Percentiles rank a stretch among this genome's conserved stretches.
Conservation (phyloP, 2,888 invertebrate species). For the Yponomeuta sedellus region DNA sequence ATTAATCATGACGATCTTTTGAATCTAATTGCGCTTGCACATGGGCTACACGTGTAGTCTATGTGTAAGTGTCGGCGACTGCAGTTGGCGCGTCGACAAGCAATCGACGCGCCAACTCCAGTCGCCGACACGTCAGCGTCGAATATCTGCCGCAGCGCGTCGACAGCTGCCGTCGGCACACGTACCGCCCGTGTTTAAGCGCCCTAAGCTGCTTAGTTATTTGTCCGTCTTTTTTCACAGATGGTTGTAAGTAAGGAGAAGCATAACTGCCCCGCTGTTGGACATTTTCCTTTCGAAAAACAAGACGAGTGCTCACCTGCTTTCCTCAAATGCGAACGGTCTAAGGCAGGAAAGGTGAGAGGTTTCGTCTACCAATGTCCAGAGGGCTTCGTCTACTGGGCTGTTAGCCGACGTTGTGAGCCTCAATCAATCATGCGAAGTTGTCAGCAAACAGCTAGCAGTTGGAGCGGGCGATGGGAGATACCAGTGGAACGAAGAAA, state of each 20-base stretch:
- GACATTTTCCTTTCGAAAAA: slow-evolving; percentile 81
- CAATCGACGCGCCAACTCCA: no score
- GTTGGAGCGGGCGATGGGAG: slow-evolving; percentile 71
- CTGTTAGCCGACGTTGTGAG: slow-evolving; percentile 86
- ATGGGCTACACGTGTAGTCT: no score
- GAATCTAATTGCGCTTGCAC: background rate
- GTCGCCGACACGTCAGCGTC: no score
- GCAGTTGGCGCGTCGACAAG: no score
- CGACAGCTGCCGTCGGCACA: no score
- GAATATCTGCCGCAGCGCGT: no score
- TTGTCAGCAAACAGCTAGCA: slow-evolving; percentile 67
- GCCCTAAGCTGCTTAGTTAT: no score
- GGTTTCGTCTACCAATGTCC: slow-evolving; percentile 88
- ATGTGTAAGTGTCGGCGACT: no score
- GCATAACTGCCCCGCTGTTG: slow-evolving; percentile 80
- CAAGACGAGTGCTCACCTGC: slow-evolving; percentile 81
- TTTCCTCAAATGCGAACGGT: slow-evolving; percentile 82
- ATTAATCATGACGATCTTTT: background rate
- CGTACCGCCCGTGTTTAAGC: no score
- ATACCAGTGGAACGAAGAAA: slow-evolving; percentile 75
- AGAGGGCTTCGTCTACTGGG: slow-evolving; percentile 84
- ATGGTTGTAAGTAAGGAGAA: slow-evolving; percentile 74
- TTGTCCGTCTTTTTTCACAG: slow-evolving; percentile 59
- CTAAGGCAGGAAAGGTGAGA: slow-evolving; percentile 69
- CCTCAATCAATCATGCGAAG: slow-evolving; percentile 76